Base-by-base conservation (phyloP, 2,113 vertebrate genomes). In the Seriola quinqueradiata region DNA sequence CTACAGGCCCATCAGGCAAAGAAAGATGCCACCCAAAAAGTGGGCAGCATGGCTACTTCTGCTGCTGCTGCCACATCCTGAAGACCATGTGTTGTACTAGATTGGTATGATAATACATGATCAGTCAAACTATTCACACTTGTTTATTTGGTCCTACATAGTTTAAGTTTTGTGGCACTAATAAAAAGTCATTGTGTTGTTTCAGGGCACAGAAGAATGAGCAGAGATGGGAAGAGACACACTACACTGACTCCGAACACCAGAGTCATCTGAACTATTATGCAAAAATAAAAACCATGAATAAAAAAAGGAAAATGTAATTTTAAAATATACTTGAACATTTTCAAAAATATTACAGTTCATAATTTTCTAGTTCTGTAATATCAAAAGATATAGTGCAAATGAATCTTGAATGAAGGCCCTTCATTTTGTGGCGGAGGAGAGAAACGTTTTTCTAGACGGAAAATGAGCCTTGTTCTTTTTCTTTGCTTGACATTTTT, bases 1-100 rank as follows among this genome's bases (percentile, higher is more conserved):
- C 94, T 99, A 12, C 98, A 99, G 92, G 98, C 98, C 90, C 98
- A 99, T 90, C 98, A 99, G 84, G 98, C 98, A 74, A 99, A 99
- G 96, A 99, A 99, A 84, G 98, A 99, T 86, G 98, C 97, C 86
- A 98, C 98, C 70, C 98, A 99, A 88, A 99, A 99, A 93, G 98
- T 97, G 87, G 96, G 96, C 50, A 92, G 96, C 82, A 96, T 98
- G 92, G 90, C 96, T 89, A 92, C 96, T 82, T 95, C 97, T 87
- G 94, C 97, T 87, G 68, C 93, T 60, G 95, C 97, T 86, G 96
- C 97, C 94, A 97, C 97, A 90, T 99, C 98, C 90, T 99, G 96
- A 97, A 88, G 65, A 83, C 65, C 13, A 36, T 21, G 17, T 57
- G 60, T 64, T 83, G 64, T 14, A 55, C 10, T 72, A 23, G 40